Conservation (phyloP, 2,797 vertebrate genomes). For the Halcyon chelicuti region DNA sequence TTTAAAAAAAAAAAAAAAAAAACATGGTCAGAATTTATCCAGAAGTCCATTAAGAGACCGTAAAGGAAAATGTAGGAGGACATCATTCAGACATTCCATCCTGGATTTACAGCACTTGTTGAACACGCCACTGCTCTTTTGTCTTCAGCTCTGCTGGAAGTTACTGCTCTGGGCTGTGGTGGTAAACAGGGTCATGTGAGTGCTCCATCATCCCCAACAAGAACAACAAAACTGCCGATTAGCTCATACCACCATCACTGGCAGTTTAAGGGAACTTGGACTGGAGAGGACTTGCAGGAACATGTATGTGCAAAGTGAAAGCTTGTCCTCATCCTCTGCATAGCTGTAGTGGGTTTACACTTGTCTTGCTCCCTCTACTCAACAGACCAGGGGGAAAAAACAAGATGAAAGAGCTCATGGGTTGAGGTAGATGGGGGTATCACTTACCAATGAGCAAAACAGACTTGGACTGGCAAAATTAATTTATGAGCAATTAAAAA, state of each 20-base stretch:
- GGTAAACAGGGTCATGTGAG: background rate
- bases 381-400: background rate
- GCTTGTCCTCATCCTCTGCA: accelerated
- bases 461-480: background rate
- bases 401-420: background rate
- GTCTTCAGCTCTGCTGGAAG: background rate
- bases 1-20: background rate
- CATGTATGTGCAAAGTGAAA: background rate
- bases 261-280: background rate
- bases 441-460: background rate
- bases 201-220: background rate
- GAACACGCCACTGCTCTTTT: background rate
- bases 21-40: background rate
- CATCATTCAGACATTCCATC: background rate
- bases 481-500: background rate
- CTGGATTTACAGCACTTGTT: background rate
- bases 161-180: background rate
- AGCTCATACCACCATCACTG: background rate
- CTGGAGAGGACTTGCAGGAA: background rate
- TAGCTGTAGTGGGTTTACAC: background rate
- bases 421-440: background rate
- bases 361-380: background rate
- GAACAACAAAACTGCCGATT: background rate
- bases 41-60: background rate
- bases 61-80: background rate